A percentile compares a stretch with the other conserved stretches of the same genome.
phyloP scores from a whole-genome alignment of 30 jellyfish, hydroid and myxozoan species.

The Aurelia coerulea region DNA sequence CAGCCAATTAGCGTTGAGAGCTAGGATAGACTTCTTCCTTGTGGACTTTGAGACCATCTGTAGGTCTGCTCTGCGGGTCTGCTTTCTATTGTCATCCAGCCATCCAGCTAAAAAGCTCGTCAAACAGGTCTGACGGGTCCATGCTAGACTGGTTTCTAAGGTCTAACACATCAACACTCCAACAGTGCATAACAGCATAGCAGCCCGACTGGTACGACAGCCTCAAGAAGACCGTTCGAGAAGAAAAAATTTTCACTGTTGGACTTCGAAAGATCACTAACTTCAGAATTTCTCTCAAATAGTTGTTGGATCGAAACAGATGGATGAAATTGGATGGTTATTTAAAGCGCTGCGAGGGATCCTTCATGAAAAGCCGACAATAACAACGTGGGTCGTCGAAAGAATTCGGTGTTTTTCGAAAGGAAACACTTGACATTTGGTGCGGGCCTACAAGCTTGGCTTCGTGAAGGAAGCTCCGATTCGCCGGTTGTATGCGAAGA shows the following conservation, averaged over 20 bases:
- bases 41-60: too few relatives aligned
- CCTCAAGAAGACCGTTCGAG: background rate
- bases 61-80: slow-evolving; percentile 23
- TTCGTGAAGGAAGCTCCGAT: too few relatives aligned
- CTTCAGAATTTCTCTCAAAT: background rate
- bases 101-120: background rate
- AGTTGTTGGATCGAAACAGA: slow-evolving; percentile 45
- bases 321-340: slow-evolving; percentile 21
- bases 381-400: background rate
- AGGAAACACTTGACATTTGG: slow-evolving; percentile 46
- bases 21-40: too few relatives aligned
- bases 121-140: slow-evolving; percentile 59
- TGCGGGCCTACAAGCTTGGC: too few relatives aligned
- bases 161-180: slow-evolving; percentile 14
- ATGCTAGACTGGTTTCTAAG: slow-evolving; percentile 19
- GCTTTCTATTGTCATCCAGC: background rate
- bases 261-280: background rate
- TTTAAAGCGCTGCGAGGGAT: slow-evolving; percentile 4
- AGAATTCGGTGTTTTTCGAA: background rate
- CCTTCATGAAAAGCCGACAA: slow-evolving; percentile 23
- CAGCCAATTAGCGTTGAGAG: too few relatives aligned
- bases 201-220: slow-evolving; percentile 6
- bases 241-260: too few relatives aligned
- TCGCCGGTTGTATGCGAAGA: background rate
- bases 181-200: too few relatives aligned